phyloP scores from a whole-genome alignment of 2,888 invertebrate species.

The Cephus sareptanus region DNA sequence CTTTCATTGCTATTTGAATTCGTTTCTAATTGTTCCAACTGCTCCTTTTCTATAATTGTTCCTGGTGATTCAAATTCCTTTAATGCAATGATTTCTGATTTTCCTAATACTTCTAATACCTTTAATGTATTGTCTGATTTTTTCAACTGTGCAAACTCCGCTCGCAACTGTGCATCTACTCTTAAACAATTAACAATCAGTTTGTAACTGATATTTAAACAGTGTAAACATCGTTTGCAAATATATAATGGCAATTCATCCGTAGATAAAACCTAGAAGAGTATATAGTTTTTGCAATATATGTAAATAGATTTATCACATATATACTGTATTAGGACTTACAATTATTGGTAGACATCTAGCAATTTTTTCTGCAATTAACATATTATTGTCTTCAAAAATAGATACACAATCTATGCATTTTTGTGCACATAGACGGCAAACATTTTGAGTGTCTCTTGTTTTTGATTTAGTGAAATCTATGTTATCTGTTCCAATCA shows the following conservation, averaged over 20 bases:
- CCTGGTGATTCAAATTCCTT: background rate
- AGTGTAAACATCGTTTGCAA: slow-evolving; percentile 38
- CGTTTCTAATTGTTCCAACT: background rate
- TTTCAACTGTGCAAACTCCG: slow-evolving; percentile 16
- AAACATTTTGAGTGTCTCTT: slow-evolving; percentile 7
- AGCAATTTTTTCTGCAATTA: slow-evolving; percentile 26
- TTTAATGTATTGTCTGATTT: background rate
- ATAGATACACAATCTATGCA: slow-evolving; percentile 16
- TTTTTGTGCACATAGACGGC: slow-evolving; percentile 25
- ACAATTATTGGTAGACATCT: slow-evolving; percentile 29
- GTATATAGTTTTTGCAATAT: slow-evolving; percentile 5
- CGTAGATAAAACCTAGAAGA: slow-evolving; percentile 31
- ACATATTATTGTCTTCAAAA: slow-evolving; percentile 23
- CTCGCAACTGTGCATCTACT: slow-evolving; percentile 33
- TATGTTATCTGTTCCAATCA: background rate
- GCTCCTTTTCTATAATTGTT: background rate
- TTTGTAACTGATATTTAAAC: slow-evolving; percentile 44
- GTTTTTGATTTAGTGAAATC: background rate
- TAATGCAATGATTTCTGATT: background rate
- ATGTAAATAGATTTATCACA: slow-evolving; percentile 6
- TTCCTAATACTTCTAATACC: background rate
- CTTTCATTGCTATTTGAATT: background rate
- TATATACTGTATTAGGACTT: slow-evolving; percentile 6
- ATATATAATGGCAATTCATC: slow-evolving; percentile 39
- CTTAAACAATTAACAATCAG: slow-evolving; percentile 34